These are phyloP conservation scores for Steinernema scapterisci DNA, from an alignment of 2,888 invertebrate species.

Conservation along the genomic window DNA sequence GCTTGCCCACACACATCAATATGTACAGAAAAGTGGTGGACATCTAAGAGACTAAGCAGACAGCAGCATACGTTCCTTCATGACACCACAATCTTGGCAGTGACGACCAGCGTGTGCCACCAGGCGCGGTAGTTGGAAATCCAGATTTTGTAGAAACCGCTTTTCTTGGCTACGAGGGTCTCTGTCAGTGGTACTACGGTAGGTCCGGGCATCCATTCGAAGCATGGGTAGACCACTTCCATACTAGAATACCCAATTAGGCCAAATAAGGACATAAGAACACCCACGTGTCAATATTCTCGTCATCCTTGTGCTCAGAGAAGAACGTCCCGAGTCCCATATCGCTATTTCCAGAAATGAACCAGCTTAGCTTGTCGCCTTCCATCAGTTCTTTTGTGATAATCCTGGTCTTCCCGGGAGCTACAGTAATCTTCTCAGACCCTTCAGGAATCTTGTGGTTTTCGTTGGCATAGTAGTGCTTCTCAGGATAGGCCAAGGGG, in stretches of 20 bases:
- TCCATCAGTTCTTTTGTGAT: slow-evolving; percentile 45
- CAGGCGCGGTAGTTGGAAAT: slow-evolving; percentile 57
- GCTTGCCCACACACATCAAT: neutral
- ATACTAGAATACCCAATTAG: slow-evolving; percentile 41
- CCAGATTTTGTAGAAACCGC: slow-evolving; percentile 58
- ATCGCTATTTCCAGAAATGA: slow-evolving; percentile 40
- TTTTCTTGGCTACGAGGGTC: slow-evolving; percentile 33
- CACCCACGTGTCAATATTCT: slow-evolving; percentile 42
- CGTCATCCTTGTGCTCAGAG: slow-evolving; percentile 39
- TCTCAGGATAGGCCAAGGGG: slow-evolving; percentile 48
- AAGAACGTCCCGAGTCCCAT: slow-evolving; percentile 44
- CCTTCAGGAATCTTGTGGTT: neutral
- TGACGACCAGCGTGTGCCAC: slow-evolving; percentile 52
- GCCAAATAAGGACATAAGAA: neutral
- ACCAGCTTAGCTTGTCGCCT: slow-evolving; percentile 44
- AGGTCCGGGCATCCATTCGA: slow-evolving; percentile 60
- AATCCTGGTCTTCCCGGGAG: slow-evolving; percentile 45
- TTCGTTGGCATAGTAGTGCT: slow-evolving; percentile 48
- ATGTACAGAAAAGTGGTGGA: slow-evolving; percentile 28
- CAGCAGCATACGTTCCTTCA: neutral
- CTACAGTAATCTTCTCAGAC: slow-evolving; percentile 37
- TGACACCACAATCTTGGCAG: slow-evolving; percentile 30
- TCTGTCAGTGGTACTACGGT: slow-evolving; percentile 54
- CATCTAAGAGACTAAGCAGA: neutral
- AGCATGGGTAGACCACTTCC: slow-evolving; percentile 41